Evolutionary conservation across 2,888 invertebrate genomes (phyloP), one percentile per base, ranked within the genome.

Genomic region (Macrophya annulata): DNA sequence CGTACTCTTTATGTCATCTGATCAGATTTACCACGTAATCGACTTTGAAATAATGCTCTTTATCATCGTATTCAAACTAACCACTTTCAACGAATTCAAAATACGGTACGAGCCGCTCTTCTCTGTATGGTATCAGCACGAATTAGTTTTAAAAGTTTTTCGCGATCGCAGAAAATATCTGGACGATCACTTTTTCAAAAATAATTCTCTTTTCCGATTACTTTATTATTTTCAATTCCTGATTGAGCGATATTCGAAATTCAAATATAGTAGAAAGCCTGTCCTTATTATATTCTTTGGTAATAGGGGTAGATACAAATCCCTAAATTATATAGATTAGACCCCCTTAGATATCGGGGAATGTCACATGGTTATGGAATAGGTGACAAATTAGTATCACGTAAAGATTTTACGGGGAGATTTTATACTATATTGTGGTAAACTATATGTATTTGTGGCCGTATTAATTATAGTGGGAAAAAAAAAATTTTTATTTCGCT

Each of bases 1-100:
- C 37, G 40, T 9, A 71, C 12, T 21, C 37, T 74, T 45, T 45
- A 6, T 71, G 40, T 40, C 71, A 45, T 74, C 21, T 25, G 21
- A 74, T 74, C 72, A 45, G 72, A 21, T 74, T 45, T 45, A 10
- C 25, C 21, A 45, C 45, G 45, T 45, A 45, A 74, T 45, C 72
- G 43, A 21, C 45, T 45, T 43, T 21, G 45, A 21, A n/a, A 74
- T 74, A 17, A 21, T 17, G 43, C 72, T 43, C 45, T 74, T 74
- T 31, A 31, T 74, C 43, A 31, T 74, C 43, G 72, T 21, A 15
- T 37, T 68, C 37, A 6, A 15, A 6, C 37, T 68, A 12, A 15
- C 40, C 72, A 74, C 45, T 74, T 21, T 21, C 72, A 74, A 45
- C 72, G 17, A 15, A 74, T 43, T 43, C 10, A 45, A 45, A 45